phyloP scores from a whole-genome alignment of 2,797 vertebrate genomes.

The Pangasius djambal region DNA sequence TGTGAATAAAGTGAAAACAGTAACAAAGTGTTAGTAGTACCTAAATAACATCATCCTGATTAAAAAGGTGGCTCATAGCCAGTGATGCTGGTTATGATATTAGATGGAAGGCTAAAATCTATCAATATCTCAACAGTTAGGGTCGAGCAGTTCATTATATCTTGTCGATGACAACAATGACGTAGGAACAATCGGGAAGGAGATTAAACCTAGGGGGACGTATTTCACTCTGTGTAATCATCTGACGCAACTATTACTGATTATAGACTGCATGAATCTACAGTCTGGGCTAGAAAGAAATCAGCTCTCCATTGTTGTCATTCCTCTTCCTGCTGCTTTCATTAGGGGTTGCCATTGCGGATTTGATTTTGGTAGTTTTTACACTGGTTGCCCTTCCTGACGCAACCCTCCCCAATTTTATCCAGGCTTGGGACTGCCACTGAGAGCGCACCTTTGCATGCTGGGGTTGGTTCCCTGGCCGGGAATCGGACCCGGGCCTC shows the following conservation, averaged over 20 bases:
- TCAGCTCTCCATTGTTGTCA: not conserved
- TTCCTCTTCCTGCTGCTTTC: too few species aligned
- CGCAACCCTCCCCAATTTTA: too few species aligned
- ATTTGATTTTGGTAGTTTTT: too few species aligned
- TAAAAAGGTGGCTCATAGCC: not conserved
- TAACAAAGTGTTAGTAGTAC: not conserved
- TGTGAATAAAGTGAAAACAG: not conserved
- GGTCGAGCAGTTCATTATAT: not conserved
- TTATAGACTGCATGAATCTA: not conserved
- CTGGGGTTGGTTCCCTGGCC: too few species aligned
- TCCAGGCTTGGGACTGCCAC: too few species aligned
- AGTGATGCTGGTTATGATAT: not conserved
- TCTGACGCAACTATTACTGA: not conserved
- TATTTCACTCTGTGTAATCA: not conserved
- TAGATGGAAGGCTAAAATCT: not conserved
- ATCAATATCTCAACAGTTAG: not conserved
- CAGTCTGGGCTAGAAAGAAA: not conserved
- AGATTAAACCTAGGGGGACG: not conserved
- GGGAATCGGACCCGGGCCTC: too few species aligned
- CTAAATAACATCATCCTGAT: not conserved
- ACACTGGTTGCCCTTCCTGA: too few species aligned
- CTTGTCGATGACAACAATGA: not conserved
- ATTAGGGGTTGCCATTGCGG: too few species aligned
- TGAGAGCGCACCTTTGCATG: too few species aligned
- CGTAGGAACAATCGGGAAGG: not conserved